Conservation (phyloP, 2,797 vertebrate species). For the Bucorvus abyssinicus region DNA sequence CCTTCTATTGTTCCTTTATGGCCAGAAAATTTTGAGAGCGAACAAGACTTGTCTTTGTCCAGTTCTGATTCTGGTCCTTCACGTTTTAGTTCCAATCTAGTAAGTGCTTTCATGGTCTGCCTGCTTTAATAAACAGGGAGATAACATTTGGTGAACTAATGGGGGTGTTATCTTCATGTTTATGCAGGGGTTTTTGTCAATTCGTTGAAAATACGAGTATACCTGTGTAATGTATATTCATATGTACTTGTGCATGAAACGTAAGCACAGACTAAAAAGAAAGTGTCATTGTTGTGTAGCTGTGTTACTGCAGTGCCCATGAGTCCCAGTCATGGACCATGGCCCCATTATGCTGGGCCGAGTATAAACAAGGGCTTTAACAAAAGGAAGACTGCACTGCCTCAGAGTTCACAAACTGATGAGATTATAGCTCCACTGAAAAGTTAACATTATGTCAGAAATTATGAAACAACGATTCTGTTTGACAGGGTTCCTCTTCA, state of each 20-base stretch:
- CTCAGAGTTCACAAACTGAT: slow-evolving; percentile 5
- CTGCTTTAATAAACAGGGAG: not conserved
- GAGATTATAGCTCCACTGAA: slow-evolving; percentile 29
- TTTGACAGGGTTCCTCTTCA: not conserved
- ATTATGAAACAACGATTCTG: slow-evolving; percentile 29
- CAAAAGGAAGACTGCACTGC: slow-evolving; percentile 7
- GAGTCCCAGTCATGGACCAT: not conserved
- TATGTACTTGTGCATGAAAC: not conserved
- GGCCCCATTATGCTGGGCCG: slow-evolving; percentile 6
- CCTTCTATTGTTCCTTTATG: not conserved
- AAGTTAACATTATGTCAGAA: slow-evolving; percentile 14
- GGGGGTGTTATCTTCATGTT: not conserved
- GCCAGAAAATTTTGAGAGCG: not conserved
- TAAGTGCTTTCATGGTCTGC: not conserved
- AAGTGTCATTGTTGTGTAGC: not conserved
- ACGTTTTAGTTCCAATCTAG: slow-evolving; percentile 3
- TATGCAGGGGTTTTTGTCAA: not conserved
- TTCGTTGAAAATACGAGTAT: not conserved
- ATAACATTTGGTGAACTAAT: not conserved
- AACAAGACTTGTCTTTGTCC: slow-evolving; percentile 1
- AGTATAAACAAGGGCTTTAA: slow-evolving; percentile 37
- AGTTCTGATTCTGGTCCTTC: not conserved
- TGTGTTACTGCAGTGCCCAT: not conserved
- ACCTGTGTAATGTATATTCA: not conserved
- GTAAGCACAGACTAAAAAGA: not conserved